Percentiles rank a stretch among this genome's conserved stretches.
phyloP scores from a whole-genome alignment of 2,113 vertebrate species.

The Coregonus clupeaformis region DNA sequence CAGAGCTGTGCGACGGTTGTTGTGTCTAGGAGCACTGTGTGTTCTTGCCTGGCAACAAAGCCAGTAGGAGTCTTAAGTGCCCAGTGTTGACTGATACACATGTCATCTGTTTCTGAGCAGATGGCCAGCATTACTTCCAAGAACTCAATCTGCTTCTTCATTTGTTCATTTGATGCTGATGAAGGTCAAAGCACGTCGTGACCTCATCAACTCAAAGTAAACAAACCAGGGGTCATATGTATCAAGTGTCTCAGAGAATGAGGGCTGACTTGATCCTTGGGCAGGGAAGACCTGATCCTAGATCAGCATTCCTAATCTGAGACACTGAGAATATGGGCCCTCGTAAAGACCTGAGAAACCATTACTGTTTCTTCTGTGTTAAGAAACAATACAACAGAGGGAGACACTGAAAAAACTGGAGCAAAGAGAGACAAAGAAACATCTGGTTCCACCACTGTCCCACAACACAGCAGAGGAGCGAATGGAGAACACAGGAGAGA shows the following conservation, averaged over 20 bases:
- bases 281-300: too few relatives aligned
- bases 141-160: neutral
- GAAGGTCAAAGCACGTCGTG: neutral
- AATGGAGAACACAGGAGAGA: conserved; percentile 27
- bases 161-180: neutral
- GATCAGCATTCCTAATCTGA: too few relatives aligned
- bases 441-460: conserved; percentile 47
- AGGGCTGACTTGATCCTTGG: too few relatives aligned
- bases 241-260: too few relatives aligned
- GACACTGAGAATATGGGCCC: too few relatives aligned
- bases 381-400: neutral
- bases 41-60: neutral
- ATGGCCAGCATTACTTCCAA: neutral
- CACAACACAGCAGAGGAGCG: conserved; percentile 20
- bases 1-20: neutral
- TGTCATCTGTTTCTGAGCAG: neutral
- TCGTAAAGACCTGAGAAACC: too few relatives aligned
- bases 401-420: neutral
- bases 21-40: neutral
- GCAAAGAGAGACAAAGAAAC: conserved; percentile 25
- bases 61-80: neutral
- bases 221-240: neutral
- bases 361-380: neutral
- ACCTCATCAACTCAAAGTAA: neutral
- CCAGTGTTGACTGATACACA: neutral